Evolutionary conservation across 1,140 invertebrate species (phyloP).

Genomic region (Aphaenogaster rudis): DNA sequence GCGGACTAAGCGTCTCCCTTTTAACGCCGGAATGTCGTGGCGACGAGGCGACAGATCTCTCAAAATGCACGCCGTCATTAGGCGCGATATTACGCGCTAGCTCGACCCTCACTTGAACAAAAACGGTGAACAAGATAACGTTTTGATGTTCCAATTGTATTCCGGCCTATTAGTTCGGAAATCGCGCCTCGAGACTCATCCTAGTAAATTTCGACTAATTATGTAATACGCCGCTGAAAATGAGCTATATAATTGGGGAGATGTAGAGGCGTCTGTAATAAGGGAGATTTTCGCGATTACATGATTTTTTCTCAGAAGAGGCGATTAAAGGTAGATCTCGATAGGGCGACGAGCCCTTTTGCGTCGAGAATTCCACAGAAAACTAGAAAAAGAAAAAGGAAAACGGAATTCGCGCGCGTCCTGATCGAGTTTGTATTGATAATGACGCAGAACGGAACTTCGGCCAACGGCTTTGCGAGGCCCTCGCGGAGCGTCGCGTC

Average conservation of each 20-base stretch:
- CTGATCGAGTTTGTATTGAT: slow-evolving; percentile 17
- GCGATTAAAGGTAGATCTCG: neutral
- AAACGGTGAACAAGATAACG: neutral
- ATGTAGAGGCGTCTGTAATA: neutral
- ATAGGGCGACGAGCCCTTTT: neutral
- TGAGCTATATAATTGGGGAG: neutral
- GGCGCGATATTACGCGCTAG: neutral
- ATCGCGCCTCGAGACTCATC: neutral
- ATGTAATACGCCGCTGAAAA: slow-evolving; percentile 12
- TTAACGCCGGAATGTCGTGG: neutral
- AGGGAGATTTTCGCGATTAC: neutral
- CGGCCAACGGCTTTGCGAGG: neutral
- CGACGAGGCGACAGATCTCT: neutral
- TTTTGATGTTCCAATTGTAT: neutral
- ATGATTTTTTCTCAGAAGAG: neutral
- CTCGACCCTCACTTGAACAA: neutral
- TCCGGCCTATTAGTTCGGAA: neutral
- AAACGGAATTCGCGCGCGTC: neutral
- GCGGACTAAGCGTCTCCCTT: neutral
- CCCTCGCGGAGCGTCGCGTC: neutral
- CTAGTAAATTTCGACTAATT: slow-evolving; percentile 22
- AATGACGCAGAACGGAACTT: slow-evolving; percentile 17
- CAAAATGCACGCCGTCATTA: slow-evolving; percentile 21
- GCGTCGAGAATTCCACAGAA: neutral
- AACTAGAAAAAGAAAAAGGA: neutral